These are phyloP conservation scores for Meleagris gallopavo DNA, from an alignment of 2,113 vertebrate species.

Conservation along the genomic window DNA sequence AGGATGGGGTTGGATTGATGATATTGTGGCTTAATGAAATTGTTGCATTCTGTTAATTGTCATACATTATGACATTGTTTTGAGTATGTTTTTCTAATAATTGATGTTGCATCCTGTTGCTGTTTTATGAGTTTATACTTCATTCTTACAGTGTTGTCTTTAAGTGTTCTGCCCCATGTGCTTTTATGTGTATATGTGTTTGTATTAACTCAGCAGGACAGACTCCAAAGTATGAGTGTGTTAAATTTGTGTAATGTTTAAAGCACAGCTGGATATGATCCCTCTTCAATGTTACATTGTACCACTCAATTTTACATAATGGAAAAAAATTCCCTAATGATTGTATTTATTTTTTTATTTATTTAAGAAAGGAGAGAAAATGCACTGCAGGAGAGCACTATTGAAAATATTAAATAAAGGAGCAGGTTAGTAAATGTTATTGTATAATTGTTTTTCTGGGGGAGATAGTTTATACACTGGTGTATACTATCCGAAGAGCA, in stretches of 20 bases:
- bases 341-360: not conserved
- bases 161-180: not conserved
- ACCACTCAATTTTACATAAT: not conserved
- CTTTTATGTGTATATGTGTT: not conserved
- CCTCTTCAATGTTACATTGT: not conserved
- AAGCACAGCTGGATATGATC: conserved; percentile 12
- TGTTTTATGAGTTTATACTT: conserved; percentile 19
- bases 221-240: not conserved
- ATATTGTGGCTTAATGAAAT: not conserved
- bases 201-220: conserved; percentile 38
- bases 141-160: not conserved
- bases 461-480: not conserved
- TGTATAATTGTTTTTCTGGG: not conserved
- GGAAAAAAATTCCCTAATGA: not conserved
- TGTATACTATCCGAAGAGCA: not conserved
- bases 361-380: not conserved
- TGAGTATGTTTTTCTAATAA: not conserved
- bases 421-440: not conserved
- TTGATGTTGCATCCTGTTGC: not conserved
- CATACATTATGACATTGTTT: not conserved
- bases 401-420: conserved; percentile 20
- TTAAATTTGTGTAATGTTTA: conserved; percentile 29
- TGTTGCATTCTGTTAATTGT: not conserved
- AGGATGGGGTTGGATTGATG: not conserved
- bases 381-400: not conserved